A percentile compares a stretch with the other conserved stretches of the same genome.
Evolutionary conservation across 2,113 vertebrate genomes (phyloP).

Genomic region (Tympanuchus pallidicinctus): DNA sequence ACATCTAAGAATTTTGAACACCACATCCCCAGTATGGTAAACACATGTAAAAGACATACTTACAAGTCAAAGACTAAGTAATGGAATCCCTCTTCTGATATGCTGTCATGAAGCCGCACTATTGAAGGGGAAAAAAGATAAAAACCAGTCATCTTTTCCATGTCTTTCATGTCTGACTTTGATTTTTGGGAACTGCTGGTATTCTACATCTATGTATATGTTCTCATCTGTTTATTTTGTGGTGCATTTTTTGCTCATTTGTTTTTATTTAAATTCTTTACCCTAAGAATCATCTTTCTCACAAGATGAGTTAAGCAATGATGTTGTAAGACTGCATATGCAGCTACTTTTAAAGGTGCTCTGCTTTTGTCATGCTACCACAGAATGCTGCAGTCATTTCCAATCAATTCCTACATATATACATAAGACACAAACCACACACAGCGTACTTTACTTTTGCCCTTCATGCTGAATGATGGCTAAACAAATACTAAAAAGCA

Average conservation of each 20-base stretch:
- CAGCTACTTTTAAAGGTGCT: neutral
- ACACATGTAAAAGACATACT: constrained; percentile 71
- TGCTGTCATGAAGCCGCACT: constrained; percentile 90
- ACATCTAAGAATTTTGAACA: neutral
- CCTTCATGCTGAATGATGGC: neutral
- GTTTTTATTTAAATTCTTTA: neutral
- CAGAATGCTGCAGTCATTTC: neutral
- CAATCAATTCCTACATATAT: neutral
- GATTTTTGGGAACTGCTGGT: neutral
- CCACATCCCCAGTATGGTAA: neutral
- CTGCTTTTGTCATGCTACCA: neutral
- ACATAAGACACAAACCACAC: neutral
- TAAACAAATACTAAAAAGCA: neutral
- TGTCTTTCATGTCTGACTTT: neutral
- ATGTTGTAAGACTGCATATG: neutral
- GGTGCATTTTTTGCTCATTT: neutral
- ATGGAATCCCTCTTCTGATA: constrained; percentile 89
- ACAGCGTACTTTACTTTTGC: neutral
- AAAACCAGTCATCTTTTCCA: constrained; percentile 12
- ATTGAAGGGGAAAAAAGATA: constrained; percentile 11
- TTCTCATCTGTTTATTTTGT: neutral
- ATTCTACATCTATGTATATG: neutral
- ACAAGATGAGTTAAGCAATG: neutral
- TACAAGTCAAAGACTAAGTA: constrained; percentile 91
- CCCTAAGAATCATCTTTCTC: neutral